Evolutionary conservation across 2,113 vertebrate genomes (phyloP), one percentile per base, ranked within the genome.

Genomic region (Tonatia bakeri): DNA sequence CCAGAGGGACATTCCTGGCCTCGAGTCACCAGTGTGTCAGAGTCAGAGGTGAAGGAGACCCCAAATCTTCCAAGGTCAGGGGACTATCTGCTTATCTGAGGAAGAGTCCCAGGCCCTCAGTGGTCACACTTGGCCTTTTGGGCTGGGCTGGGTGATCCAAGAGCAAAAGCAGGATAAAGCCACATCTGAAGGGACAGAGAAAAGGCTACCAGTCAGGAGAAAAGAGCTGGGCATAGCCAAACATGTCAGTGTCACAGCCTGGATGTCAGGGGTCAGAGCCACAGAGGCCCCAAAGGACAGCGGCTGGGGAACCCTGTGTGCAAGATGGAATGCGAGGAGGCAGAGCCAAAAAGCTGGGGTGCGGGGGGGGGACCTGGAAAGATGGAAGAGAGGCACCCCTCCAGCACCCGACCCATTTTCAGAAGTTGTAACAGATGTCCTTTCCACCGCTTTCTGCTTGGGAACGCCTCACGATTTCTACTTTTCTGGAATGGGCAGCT

Each of bases 361-460:
- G 11, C n/a, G n/a, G 3, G 38, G 15, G 16, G 10, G 8, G 61
- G 87, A 36, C 65, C 82, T 69, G 43, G 75, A 80, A 90, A 85
- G 87, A 72, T 19, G 5, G 19, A 83, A 33, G 17, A 0, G 69
- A 40, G 52, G 75, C 47, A 52, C 79, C 61, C 28, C 43, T 28
- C 61, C 61, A 69, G 14, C 36, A 61, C 69, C 77, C 47, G 91
- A 10, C 22, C 31, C 67, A 7, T n/a, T 52, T 77, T 67, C 79
- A 43, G 47, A 75, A 93, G 64, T 67, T 80, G n/a, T n/a, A 59
- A 40, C 96, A 97, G 96, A 94, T 91, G 96, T 91, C 94, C 86
- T 38, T 72, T 17, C 91, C 73, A 43, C 87, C 88, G 56, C 81
- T 82, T 54, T 52, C 69, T 90, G 77, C 77, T 90, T 79, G 96